Base-by-base conservation (phyloP, 2,888 invertebrate genomes). In the Agrochola macilenta region DNA sequence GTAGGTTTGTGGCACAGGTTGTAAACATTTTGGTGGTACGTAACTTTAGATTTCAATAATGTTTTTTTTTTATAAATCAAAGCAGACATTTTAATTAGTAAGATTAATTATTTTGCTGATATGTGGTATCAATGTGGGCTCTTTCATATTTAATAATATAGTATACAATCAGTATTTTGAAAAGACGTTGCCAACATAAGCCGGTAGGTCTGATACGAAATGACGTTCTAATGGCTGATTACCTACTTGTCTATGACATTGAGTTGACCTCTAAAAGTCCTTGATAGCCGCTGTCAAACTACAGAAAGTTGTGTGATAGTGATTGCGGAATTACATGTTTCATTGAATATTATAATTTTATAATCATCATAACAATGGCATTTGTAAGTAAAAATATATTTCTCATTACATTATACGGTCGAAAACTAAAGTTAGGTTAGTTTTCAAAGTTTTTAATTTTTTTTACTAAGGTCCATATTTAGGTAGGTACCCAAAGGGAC, bases 251-350 rank as follows among this genome's bases (percentile, higher is more conserved):
- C 91, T 92, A 90, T 95, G 95, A 95, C 95, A 93, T 95, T 96
- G 93, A 85, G 69, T 87, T 95, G 96, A 95, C 96, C 96, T 95
- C 91, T 92, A 93, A 87, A 91, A 93, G 91, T 92, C 92, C 93
- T 93, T 92, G 86, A 87, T 87, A 82, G 84, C 88, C 84, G 88
- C 93, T 94, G 95, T 95, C 95, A 95, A 93, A 93, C 89, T 64
- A 52, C 81, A 52, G 35, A 68, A 80, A 76, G 73, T 60, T 61
- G 86, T 75, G 81, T 85, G 75, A 76, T 74, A 79, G 84, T 84
- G 81, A 69, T 82, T 74, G 68, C 58, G 39, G 71, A 69, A 69
- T 71, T 78, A 57, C 60, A 78, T 65, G 54, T 69, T 76, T 58
- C 17, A 66, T 70, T 69, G 43, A 77, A 68, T 49, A 65, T 46